These are phyloP conservation scores for Calliphora vomitoria DNA, from an alignment of 2,888 invertebrate genomes.

Conservation along the genomic window DNA sequence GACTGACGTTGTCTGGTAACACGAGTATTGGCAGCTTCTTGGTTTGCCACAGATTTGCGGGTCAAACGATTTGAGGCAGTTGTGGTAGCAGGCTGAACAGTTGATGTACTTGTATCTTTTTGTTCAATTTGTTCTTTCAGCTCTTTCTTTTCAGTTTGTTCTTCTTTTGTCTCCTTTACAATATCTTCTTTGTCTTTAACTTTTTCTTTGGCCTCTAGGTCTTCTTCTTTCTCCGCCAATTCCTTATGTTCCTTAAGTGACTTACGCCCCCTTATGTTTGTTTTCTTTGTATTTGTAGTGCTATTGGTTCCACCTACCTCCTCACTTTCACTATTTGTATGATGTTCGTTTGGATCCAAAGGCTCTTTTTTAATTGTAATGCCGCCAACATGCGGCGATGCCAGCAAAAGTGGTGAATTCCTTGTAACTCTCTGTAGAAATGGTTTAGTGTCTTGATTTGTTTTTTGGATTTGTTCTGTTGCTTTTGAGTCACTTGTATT, in stretches of 20 bases:
- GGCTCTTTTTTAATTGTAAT: slow-evolving; percentile 75
- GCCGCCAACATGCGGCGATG: slow-evolving; percentile 69
- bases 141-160: slow-evolving; percentile 45
- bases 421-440: slow-evolving; percentile 77
- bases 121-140: slow-evolving; percentile 56
- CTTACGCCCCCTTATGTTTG: slow-evolving; percentile 79
- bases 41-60: slow-evolving; percentile 81
- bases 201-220: slow-evolving; percentile 52
- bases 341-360: slow-evolving; percentile 72
- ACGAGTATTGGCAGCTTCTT: slow-evolving; percentile 79
- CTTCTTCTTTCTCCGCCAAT: slow-evolving; percentile 75
- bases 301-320: slow-evolving; percentile 57
- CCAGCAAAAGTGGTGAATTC: slow-evolving; percentile 79
- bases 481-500: slow-evolving; percentile 42
- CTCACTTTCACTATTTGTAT: slow-evolving; percentile 75
- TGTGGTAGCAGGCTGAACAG: slow-evolving; percentile 56
- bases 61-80: slow-evolving; percentile 80
- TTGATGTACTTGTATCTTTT: slow-evolving; percentile 66
- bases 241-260: slow-evolving; percentile 78
- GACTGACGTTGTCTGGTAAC: slow-evolving; percentile 80
- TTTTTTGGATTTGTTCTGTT: slow-evolving; percentile 58
- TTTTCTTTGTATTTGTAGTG: slow-evolving; percentile 23
- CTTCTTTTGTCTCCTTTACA: slow-evolving; percentile 42
- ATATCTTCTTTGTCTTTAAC: slow-evolving; percentile 47
- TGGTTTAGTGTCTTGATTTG: slow-evolving; percentile 73